A percentile compares a stretch with the other conserved stretches of the same genome.
Conservation (phyloP, 2,797 vertebrate species). For the Poeciliopsis paucimaculata region DNA sequence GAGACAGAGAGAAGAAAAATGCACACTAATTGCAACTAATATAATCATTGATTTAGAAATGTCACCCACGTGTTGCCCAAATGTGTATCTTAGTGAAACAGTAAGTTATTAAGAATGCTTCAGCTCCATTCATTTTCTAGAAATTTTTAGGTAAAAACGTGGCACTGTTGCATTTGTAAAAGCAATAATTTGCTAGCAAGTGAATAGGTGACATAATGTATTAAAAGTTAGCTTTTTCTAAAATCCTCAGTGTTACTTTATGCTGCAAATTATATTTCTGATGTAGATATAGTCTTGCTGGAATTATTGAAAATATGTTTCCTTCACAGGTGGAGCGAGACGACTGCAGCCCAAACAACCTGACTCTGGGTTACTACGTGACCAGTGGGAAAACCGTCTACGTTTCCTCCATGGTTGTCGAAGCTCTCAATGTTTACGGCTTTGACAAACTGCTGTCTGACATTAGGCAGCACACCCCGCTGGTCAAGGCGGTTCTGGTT, state of each 20-base stretch:
- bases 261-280: background rate
- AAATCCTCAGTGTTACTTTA: background rate
- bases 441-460: slow-evolving; percentile 87
- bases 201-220: background rate
- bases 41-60: background rate
- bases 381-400: slow-evolving; percentile 84
- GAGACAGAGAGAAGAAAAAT: background rate
- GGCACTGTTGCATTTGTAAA: background rate
- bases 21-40: background rate
- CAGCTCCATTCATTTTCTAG: background rate
- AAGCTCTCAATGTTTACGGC: slow-evolving; percentile 86
- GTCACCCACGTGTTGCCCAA: background rate
- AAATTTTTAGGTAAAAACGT: background rate
- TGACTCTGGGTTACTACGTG: slow-evolving; percentile 92
- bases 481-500: slow-evolving; percentile 86
- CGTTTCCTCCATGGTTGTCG: slow-evolving; percentile 84
- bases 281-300: background rate
- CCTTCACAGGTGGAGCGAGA: slow-evolving; percentile 78
- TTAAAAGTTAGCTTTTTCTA: background rate
- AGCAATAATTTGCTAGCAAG: background rate
- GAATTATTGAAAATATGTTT: background rate
- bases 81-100: background rate
- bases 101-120: background rate
- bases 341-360: slow-evolving; percentile 82
- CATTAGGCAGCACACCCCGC: slow-evolving; percentile 85